Evolutionary conservation across 2,797 vertebrate species (phyloP), one percentile per base, ranked within the genome.

Genomic region (Myotis myotis): DNA sequence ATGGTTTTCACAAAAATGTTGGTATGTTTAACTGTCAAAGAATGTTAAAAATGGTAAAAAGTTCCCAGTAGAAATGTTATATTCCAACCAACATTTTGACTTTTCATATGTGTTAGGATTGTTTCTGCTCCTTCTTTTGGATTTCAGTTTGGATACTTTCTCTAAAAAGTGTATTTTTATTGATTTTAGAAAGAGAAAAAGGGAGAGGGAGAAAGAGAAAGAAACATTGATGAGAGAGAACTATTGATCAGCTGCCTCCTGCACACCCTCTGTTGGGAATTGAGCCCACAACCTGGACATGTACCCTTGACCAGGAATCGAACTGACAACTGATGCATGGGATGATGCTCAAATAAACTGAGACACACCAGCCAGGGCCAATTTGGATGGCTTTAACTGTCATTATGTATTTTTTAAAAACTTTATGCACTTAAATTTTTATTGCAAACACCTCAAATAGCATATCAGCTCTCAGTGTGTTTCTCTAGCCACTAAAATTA

Each of bases 401-500:
- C 51, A 83, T 72, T 96, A 83, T 82, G 9, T 76, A 49, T 55
- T 84, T 93, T 89, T 93, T 78, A n/a, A n/a, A 66, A 91, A 95
- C 33, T 91, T 93, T 49, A 83, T 72, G 33, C 38, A 79, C 64
- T 96, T 94, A 95, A 93, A 95, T 86, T 93, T 96, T 68, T 92
- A 44, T 76, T 96, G 78, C 87, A 74, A 96, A 74, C 64, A 92
- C 76, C 87, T 97, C 87, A 95, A 93, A 72, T 90, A 84, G n/a
- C 62, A 84, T 91, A 93, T 95, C 38, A 86, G 47, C 22, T 96
- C 86, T 92, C 51, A 70, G 55, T 91, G 81, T 85, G 51, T 93
- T 93, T 95, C 80, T 91, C 47, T 76, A 95, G 72, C 55, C 66
- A 95, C 94, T 97, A 96, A 92, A 94, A 95, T 94, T 41, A 82